Evolutionary conservation across 2,888 invertebrate genomes (phyloP).

Genomic region (Conomelus anceps): DNA sequence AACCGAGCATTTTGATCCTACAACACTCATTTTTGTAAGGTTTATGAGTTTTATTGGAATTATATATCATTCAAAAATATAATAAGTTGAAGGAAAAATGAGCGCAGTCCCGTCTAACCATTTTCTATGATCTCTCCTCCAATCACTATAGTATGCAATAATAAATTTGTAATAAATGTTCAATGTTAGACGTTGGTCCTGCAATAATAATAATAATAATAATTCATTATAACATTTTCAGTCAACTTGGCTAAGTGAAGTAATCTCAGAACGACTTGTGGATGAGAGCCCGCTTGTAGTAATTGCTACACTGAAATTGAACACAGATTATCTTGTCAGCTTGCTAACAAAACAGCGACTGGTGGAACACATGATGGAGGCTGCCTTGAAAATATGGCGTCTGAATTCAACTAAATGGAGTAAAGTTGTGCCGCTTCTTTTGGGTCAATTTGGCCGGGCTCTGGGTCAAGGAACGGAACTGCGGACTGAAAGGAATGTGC

Average conservation of each 20-base stretch:
- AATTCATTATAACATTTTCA: conserved; percentile 13
- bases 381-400: not conserved
- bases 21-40: too few species aligned
- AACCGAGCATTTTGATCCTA: too few species aligned
- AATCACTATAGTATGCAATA: too few species aligned
- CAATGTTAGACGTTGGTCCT: too few species aligned
- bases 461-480: conserved; percentile 18
- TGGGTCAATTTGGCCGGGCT: not conserved
- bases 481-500: conserved; percentile 1
- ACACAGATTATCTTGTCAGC: not conserved
- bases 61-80: too few species aligned
- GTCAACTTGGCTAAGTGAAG: conserved; percentile 44
- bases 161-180: too few species aligned
- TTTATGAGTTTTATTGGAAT: too few species aligned
- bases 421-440: not conserved
- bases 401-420: not conserved
- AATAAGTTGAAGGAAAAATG: too few species aligned
- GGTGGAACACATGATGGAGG: not conserved
- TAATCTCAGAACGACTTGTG: conserved; percentile 56
- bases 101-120: too few species aligned
- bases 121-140: too few species aligned
- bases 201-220: too few species aligned
- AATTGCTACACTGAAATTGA: conserved; percentile 15
- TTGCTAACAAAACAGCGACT: not conserved
- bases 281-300: conserved; percentile 52